Evolutionary conservation across 2,113 vertebrate genomes (phyloP).

Genomic region (Myrmecobius fasciatus): DNA sequence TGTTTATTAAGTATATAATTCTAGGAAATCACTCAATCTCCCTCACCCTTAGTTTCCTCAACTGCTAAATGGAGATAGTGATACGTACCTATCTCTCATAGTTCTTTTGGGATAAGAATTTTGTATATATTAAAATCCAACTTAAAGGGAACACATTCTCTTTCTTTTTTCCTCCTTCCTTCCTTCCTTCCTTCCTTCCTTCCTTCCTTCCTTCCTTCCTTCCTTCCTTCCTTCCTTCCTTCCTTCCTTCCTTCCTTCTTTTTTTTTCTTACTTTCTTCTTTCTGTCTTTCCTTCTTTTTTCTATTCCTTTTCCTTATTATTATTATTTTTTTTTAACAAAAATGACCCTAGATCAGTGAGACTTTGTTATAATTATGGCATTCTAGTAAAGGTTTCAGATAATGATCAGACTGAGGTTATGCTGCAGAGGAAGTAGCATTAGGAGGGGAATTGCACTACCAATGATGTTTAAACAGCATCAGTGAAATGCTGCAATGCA

Average conservation of each 20-base stretch:
- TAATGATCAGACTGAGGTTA: background rate
- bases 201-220: too few relatives aligned
- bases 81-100: background rate
- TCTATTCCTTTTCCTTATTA: background rate
- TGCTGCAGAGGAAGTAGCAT: background rate
- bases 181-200: too few relatives aligned
- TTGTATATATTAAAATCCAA: background rate
- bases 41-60: background rate
- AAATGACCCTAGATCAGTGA: background rate
- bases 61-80: background rate
- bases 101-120: background rate
- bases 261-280: fast-evolving
- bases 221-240: background rate
- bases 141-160: background rate
- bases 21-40: background rate
- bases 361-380: background rate
- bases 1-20: background rate
- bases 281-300: too few relatives aligned
- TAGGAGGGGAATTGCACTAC: background rate
- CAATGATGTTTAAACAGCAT: background rate
- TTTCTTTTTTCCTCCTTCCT: too few relatives aligned
- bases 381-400: background rate
- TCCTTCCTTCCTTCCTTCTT: background rate
- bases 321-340: background rate
- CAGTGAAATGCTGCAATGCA: background rate